phyloP scores from a whole-genome alignment of 2,113 vertebrate genomes.

The Hemicordylus capensis region DNA sequence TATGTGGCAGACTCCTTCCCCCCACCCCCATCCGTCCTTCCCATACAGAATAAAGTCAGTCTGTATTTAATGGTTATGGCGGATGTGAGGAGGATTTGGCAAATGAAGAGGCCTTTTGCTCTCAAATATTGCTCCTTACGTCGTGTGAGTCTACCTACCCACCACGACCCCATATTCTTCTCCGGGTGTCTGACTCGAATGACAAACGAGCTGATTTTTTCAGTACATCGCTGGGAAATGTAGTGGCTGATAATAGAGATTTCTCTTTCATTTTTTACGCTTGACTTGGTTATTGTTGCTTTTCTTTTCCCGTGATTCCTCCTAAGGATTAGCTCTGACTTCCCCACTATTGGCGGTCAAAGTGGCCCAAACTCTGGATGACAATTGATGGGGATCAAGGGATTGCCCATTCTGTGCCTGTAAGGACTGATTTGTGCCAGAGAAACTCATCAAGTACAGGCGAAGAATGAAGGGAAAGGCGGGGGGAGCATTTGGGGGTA shows the following conservation, averaged over 20 bases:
- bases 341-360: slow-evolving; percentile 95
- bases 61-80: slow-evolving; percentile 99
- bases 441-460: slow-evolving; percentile 89
- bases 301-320: slow-evolving; percentile 98
- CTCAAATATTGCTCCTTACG: slow-evolving; percentile 92
- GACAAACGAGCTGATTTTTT: slow-evolving; percentile 97
- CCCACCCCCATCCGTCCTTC: slow-evolving; percentile 86
- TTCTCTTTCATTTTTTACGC: slow-evolving; percentile 99
- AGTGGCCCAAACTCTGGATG: slow-evolving; percentile 94
- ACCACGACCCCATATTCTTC: slow-evolving; percentile 95
- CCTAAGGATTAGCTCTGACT: slow-evolving; percentile 99
- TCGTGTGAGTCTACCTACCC: slow-evolving; percentile 99
- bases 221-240: slow-evolving; percentile 99
- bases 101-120: slow-evolving; percentile 89
- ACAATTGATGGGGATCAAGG: slow-evolving; percentile 98
- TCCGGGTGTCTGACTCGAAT: slow-evolving; percentile 97
- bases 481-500: slow-evolving; percentile 75
- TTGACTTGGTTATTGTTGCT: slow-evolving; percentile 99
- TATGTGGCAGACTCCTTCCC: slow-evolving; percentile 86
- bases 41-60: slow-evolving; percentile 99
- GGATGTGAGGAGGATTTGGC: slow-evolving; percentile 96
- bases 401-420: slow-evolving; percentile 90
- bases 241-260: slow-evolving; percentile 99
- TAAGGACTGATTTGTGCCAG: slow-evolving; percentile 86
- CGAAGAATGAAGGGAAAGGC: slow-evolving; percentile 76